Conservation (phyloP, 2,797 vertebrate species). For the Pogonophryne albipinna region DNA sequence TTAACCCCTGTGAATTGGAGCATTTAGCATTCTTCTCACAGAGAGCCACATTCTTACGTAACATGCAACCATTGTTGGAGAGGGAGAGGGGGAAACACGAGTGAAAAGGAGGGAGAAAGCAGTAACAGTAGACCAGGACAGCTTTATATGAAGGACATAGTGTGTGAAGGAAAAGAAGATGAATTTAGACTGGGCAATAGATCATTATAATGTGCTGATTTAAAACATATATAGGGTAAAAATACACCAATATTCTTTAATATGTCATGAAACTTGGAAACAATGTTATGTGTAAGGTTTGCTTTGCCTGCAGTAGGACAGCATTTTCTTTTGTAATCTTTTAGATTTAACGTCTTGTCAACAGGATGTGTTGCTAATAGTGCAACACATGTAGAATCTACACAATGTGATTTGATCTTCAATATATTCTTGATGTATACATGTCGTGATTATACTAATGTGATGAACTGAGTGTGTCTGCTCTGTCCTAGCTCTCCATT, state of each 20-base stretch:
- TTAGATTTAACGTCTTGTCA: too few species aligned
- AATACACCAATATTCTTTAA: neutral
- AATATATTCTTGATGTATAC: neutral
- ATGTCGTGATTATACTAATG: neutral
- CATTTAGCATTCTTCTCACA: conserved; percentile 50
- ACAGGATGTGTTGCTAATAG: too few species aligned
- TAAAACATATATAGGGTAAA: neutral
- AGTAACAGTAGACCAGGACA: neutral
- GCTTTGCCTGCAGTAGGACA: too few species aligned
- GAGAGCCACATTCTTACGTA: conserved; percentile 29
- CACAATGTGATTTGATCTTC: neutral
- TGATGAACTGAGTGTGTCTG: conserved; percentile 9
- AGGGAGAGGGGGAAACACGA: neutral
- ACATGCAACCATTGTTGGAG: conserved; percentile 44
- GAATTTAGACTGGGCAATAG: neutral
- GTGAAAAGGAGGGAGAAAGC: neutral
- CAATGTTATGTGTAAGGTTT: neutral
- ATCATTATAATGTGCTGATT: neutral
- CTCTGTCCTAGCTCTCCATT: conserved; percentile 26
- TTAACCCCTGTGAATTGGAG: fast-evolving
- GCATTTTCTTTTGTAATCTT: too few species aligned
- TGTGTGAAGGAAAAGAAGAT: neutral
- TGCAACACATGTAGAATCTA: neutral
- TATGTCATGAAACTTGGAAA: neutral
- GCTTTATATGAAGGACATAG: neutral